Conservation (phyloP, 2,888 invertebrate genomes). For the Zaprionus bogoriensis region DNA sequence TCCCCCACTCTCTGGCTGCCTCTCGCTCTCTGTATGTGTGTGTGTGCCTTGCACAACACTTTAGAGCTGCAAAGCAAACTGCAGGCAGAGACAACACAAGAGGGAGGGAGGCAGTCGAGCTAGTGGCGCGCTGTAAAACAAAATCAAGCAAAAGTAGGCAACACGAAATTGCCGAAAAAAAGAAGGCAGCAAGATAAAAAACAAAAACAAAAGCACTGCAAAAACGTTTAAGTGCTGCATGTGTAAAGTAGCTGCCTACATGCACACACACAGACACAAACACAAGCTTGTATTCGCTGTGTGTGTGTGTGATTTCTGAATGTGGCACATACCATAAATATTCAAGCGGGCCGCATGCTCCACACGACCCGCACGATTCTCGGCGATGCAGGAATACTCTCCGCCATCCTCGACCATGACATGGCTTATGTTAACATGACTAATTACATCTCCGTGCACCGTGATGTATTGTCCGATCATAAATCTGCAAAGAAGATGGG, state of each 20-base stretch:
- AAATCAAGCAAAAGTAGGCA: conserved; percentile 70
- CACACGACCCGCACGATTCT: conserved; percentile 89
- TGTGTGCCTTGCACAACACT: conserved; percentile 72
- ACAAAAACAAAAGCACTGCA: conserved; percentile 33
- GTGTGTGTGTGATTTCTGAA: conserved; percentile 20
- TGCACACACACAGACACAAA: conserved; percentile 19
- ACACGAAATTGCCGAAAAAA: conserved; percentile 44
- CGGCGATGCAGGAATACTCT: conserved; percentile 90
- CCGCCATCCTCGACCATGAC: conserved; percentile 92
- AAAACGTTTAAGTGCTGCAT: conserved; percentile 73
- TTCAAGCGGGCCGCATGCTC: conserved; percentile 90
- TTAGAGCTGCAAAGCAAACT: conserved; percentile 59
- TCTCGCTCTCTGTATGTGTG: conserved; percentile 44
- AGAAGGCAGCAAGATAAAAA: conserved; percentile 20
- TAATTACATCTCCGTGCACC: conserved; percentile 91
- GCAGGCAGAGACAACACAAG: conserved; percentile 47
- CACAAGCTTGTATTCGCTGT: conserved; percentile 4
- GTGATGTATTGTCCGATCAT: conserved; percentile 90
- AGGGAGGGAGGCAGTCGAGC: background rate
- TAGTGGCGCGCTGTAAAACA: conserved; percentile 56
- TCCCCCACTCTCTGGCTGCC: conserved; percentile 30
- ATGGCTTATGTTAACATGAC: conserved; percentile 91
- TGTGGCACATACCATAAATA: conserved; percentile 88
- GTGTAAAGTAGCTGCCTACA: conserved; percentile 66
- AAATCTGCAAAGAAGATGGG: conserved; percentile 84